Percentiles rank a stretch among this genome's conserved stretches.
phyloP scores from a whole-genome alignment of 2,113 vertebrate genomes.

The Pituophis catenifer region DNA sequence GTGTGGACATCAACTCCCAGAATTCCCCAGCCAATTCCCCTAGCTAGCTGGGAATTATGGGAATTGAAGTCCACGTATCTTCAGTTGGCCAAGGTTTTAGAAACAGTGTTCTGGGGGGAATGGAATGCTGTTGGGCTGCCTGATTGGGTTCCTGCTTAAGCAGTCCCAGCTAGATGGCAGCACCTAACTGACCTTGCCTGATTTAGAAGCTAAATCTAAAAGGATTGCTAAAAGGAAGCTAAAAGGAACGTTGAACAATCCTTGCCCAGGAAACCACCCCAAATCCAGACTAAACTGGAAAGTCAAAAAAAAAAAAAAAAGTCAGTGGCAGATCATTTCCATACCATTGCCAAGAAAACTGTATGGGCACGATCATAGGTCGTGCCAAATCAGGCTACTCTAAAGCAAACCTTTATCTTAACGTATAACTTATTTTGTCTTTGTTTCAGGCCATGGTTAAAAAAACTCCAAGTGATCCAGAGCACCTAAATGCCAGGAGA shows the following conservation, averaged over 20 bases:
- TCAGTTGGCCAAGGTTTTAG: neutral
- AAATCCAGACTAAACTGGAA: neutral
- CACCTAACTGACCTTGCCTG: neutral
- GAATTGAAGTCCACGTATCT: neutral
- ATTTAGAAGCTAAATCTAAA: neutral
- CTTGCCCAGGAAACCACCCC: neutral
- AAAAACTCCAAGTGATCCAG: conserved; percentile 75
- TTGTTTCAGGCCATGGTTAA: conserved; percentile 80
- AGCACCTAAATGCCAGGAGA: conserved; percentile 78
- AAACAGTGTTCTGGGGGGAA: neutral
- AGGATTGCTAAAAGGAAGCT: neutral
- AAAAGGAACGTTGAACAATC: neutral
- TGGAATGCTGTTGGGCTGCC: neutral
- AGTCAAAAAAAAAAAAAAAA: neutral
- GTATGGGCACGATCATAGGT: neutral
- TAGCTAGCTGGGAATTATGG: neutral
- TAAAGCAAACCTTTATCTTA: neutral
- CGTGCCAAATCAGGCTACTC: neutral
- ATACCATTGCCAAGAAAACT: neutral
- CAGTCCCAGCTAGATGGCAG: neutral
- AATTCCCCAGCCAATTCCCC: neutral
- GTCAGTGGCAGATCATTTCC: neutral
- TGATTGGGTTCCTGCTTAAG: neutral
- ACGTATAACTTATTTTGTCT: conserved; percentile 1
- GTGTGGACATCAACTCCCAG: neutral